Evolutionary conservation across 2,113 vertebrate genomes (phyloP).

Genomic region (Lanius ludovicianus): DNA sequence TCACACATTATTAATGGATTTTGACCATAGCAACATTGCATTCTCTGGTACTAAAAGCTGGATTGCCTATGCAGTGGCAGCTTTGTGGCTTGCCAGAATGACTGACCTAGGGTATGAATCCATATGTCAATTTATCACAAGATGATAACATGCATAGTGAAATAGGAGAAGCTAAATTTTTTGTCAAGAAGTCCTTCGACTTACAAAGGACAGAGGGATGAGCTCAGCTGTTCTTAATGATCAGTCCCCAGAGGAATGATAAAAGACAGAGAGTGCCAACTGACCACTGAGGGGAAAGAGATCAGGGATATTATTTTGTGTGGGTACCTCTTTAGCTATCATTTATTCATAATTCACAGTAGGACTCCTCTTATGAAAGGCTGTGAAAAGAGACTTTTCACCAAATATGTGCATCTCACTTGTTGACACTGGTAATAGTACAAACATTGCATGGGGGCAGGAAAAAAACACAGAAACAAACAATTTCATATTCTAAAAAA

Average conservation of each 20-base stretch:
- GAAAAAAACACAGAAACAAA: not conserved
- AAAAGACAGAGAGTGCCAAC: not conserved
- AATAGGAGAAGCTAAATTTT: not conserved
- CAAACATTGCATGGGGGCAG: not conserved
- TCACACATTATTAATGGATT: constrained; percentile 24
- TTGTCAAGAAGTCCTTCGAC: not conserved
- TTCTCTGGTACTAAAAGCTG: not conserved
- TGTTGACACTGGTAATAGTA: not conserved
- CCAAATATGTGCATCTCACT: not conserved
- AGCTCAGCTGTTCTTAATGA: not conserved
- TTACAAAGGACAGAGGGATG: not conserved
- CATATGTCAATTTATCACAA: not conserved
- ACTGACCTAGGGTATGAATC: not conserved
- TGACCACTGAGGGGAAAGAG: not conserved
- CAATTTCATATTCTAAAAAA: constrained; percentile 30
- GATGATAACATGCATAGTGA: not conserved
- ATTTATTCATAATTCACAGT: not conserved
- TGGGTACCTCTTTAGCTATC: not conserved
- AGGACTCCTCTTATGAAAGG: not conserved
- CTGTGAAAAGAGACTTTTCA: not conserved
- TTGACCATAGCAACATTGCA: not conserved
- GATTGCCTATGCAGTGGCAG: not conserved
- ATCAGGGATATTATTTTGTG: not conserved
- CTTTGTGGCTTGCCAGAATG: not conserved
- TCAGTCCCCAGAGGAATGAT: not conserved